Base-by-base conservation (phyloP, 2,888 invertebrate species). In the Cantharis flavilabris region DNA sequence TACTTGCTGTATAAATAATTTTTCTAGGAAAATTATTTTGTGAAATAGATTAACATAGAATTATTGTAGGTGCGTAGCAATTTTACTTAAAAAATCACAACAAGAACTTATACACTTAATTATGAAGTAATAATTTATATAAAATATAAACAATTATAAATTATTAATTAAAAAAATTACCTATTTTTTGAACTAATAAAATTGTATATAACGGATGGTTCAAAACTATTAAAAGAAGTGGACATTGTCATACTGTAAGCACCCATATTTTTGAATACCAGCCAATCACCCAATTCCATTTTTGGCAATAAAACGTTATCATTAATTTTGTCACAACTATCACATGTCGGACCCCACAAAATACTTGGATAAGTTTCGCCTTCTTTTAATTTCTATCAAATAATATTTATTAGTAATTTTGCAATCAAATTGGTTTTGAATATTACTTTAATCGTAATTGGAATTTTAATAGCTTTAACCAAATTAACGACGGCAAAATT, bases 331-430 rank as follows among this genome's bases (percentile, higher is more conserved):
- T 99, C 99, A 83, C 98, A 89, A 5, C 96, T 96, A 90, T 98
- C 98, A 88, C 98, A 98, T 18, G 98, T 97, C 23, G 98, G 98
- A 71, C 98, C 98, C 98, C 98, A 99, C 83, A 98, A 26, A 18
- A 65, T 20, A 33, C 92, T 93, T 20, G 89, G 87, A 70, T 23
- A 26, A 7, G 11, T 16, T 67, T 23, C 9, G 9, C 4, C 23
- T 10, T 7, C 23, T 23, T 20, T n/a, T 1, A n/a, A 67, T 67
- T 67, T 7, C 65, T 67, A 67, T 3, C 5, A 18, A 16, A 26
- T n/a, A 26, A 4, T 28, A 11, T 16, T 14, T 14, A 14, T 14
- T 69, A 69, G 9, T 4, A n/a, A 3, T 26, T 69, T 13, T 30
- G 2, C 3, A 30, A 33, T 13, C 0, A 7, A 49, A 7, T n/a